A percentile compares a stretch with the other conserved stretches of the same genome.
Evolutionary conservation across 2,797 vertebrate genomes (phyloP).

Genomic region (Manis pentadactyla): DNA sequence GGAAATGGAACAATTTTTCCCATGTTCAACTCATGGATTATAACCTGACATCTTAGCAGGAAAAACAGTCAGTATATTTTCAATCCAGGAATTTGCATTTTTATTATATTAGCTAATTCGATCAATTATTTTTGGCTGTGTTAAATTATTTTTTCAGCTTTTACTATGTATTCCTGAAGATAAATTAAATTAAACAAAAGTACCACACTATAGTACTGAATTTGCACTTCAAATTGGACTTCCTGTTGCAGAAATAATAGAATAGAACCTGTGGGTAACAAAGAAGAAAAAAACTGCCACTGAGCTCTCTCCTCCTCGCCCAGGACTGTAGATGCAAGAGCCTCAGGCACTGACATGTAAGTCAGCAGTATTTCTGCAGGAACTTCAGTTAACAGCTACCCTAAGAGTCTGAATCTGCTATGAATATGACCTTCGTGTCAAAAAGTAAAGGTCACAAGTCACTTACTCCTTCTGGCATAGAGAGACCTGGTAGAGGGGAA

Average conservation of each 20-base stretch:
- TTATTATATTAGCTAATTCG: background rate
- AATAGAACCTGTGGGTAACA: background rate
- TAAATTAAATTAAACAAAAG: background rate
- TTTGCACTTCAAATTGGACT: slow-evolving; percentile 21
- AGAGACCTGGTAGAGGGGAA: background rate
- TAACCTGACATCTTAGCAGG: background rate
- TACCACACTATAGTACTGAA: background rate
- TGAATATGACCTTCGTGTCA: slow-evolving; percentile 64
- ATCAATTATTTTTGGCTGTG: background rate
- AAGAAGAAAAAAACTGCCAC: slow-evolving; percentile 30
- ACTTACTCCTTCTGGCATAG: slow-evolving; percentile 62
- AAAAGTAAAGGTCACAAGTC: slow-evolving; percentile 75
- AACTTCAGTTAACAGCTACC: slow-evolving; percentile 55
- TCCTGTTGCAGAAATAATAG: background rate
- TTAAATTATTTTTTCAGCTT: background rate
- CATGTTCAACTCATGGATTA: background rate
- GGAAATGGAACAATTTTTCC: background rate
- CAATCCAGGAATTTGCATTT: background rate
- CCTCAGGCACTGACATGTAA: slow-evolving; percentile 32
- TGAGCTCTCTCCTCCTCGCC: background rate
- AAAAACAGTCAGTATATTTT: background rate
- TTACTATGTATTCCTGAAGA: background rate
- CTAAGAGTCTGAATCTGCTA: slow-evolving; percentile 58
- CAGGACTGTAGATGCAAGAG: background rate
- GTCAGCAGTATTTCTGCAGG: slow-evolving; percentile 64